A percentile compares a stretch with the other conserved stretches of the same genome.
Conservation (phyloP, 2,797 vertebrate genomes). For the Ataeniobius toweri region DNA sequence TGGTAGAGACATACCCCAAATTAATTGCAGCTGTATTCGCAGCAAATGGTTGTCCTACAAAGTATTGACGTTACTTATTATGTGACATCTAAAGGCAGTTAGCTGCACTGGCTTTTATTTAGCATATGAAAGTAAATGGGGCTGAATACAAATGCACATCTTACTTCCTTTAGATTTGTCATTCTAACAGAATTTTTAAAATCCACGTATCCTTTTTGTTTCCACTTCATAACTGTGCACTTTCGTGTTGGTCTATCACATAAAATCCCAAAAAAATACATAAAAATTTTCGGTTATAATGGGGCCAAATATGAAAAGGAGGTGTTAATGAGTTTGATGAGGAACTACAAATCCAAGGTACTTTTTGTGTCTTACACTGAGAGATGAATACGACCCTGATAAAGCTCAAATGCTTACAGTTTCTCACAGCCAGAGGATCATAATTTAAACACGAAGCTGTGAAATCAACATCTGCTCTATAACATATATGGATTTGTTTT, state of each 20-base stretch:
- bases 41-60: neutral
- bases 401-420: slow-evolving; percentile 27
- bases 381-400: neutral
- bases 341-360: neutral
- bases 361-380: neutral
- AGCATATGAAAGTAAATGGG: neutral
- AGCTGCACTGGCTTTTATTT: neutral
- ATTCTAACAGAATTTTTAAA: neutral
- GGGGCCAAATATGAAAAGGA: neutral
- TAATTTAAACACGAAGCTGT: slow-evolving; percentile 51
- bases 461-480: slow-evolving; percentile 43
- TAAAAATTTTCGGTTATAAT: neutral
- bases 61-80: neutral
- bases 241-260: neutral
- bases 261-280: neutral
- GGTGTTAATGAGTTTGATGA: neutral
- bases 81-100: neutral
- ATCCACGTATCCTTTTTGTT: neutral
- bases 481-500: slow-evolving; percentile 59
- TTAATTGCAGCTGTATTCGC: neutral
- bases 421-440: slow-evolving; percentile 47
- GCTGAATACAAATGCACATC: neutral
- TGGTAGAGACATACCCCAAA: too few species aligned
- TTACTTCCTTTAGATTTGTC: neutral
- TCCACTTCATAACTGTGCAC: neutral